Evolutionary conservation across 2,888 invertebrate genomes (phyloP).

Genomic region (Cheilosia vulpina): DNA sequence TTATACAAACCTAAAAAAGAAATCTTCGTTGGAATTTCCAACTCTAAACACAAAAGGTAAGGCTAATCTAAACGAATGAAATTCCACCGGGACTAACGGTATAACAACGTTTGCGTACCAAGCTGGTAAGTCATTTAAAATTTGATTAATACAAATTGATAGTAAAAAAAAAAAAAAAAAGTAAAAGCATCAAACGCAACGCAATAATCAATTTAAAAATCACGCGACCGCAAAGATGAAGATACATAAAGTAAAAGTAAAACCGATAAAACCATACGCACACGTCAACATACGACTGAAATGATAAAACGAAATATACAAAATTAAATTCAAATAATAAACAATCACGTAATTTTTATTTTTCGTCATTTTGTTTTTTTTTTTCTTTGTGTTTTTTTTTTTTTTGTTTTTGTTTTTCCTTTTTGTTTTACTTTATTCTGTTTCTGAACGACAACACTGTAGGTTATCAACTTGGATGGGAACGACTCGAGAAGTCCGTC

Average conservation of each 20-base stretch:
- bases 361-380: conserved; percentile 64
- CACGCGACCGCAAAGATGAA: conserved; percentile 77
- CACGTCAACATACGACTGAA: conserved; percentile 82
- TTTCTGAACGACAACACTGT: conserved; percentile 73
- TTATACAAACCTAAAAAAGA: conserved; percentile 1
- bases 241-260: conserved; percentile 56
- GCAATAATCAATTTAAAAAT: conserved; percentile 62
- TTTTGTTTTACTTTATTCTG: conserved; percentile 66
- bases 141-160: conserved; percentile 73
- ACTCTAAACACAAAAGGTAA: conserved; percentile 80
- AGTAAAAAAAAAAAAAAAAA: conserved; percentile 69
- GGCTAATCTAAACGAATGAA: conserved; percentile 77
- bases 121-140: conserved; percentile 82
- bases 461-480: conserved; percentile 85
- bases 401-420: conserved; percentile 60
- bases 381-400: conserved; percentile 75
- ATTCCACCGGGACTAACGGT: conserved; percentile 81
- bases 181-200: conserved; percentile 46
- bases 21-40: conserved; percentile 76
- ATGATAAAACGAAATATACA: conserved; percentile 63
- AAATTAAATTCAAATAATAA: conserved; percentile 58
- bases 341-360: conserved; percentile 72
- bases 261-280: conserved; percentile 77
- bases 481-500: conserved; percentile 85
- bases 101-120: conserved; percentile 82